Evolutionary conservation across 2,113 vertebrate genomes (phyloP), one percentile per base, ranked within the genome.

Genomic region (Morone chrysops): DNA sequence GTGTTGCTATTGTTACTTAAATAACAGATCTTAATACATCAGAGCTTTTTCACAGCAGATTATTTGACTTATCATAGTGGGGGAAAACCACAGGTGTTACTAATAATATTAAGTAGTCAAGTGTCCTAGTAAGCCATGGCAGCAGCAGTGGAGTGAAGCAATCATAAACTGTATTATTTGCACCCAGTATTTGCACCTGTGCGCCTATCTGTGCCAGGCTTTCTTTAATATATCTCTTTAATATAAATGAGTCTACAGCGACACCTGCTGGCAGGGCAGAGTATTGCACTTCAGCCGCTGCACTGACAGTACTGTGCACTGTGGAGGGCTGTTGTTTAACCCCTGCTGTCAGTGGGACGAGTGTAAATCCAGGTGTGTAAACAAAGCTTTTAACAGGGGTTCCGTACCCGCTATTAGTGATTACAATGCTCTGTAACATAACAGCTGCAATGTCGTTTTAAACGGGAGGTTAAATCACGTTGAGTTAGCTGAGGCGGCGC

Each of bases 231-330:
- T 60, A 60, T 25, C 6, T 17, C 5, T 60, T 40, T n/a, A n/a
- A 9, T 1, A 60, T 60, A 60, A 20, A 6, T 48, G 14, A 13
- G 45, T 20, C 14, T n/a, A 45, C 65, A 82, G 25, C 48, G 87
- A 25, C 89, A 63, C 18, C 90, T 89, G 53, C 22, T 67, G 91
- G 78, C 38, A 0, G 54, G 18, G 9, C 45, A 13, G 2, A 1
- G 31, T 47, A 81, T 4, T 66, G 10, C 85, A 82, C 10, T 3
- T 20, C 62, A 56, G 77, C 10, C 4, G 45, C 45, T 47, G 45
- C 31, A 31, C 31, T 31, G 31, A 31, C 31, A 31, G 2, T 31
- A 31, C 31, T 31, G 31, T 31, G 31, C 31, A 31, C 31, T 31
- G 31, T 31, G 31, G 31, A 31, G 31, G 31, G 31, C 75, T 82